These are phyloP conservation scores for Myodes glareolus DNA, from an alignment of 2,113 vertebrate genomes.

Conservation along the genomic window DNA sequence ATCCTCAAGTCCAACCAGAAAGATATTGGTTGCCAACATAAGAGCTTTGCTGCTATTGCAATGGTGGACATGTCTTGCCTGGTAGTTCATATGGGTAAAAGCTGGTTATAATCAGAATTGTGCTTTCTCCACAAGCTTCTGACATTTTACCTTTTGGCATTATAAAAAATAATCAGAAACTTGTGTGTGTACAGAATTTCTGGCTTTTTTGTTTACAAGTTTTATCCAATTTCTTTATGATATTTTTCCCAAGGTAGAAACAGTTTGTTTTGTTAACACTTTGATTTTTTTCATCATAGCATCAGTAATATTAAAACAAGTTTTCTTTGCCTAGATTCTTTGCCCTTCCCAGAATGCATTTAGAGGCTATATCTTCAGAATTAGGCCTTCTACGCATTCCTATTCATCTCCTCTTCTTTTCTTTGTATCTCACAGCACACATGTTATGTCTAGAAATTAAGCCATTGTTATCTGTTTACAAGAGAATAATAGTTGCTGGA, in stretches of 20 bases:
- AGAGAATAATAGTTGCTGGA: not conserved
- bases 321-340: not conserved
- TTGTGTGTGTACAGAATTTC: not conserved
- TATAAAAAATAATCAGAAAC: not conserved
- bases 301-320: not conserved
- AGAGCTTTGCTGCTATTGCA: not conserved
- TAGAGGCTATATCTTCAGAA: not conserved
- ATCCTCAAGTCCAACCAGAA: not conserved
- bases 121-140: not conserved
- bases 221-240: not conserved
- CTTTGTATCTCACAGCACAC: not conserved
- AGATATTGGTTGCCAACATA: not conserved
- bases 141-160: not conserved
- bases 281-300: not conserved
- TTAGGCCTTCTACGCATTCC: fast-evolving
- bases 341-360: not conserved
- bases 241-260: not conserved
- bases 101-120: not conserved
- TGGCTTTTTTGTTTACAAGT: not conserved
- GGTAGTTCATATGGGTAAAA: not conserved
- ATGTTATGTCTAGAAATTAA: not conserved
- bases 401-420: not conserved
- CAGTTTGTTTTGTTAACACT: not conserved
- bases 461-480: not conserved
- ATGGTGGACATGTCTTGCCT: not conserved